phyloP scores from a whole-genome alignment of 2,797 vertebrate genomes.

The Tiaroga cobitis region DNA sequence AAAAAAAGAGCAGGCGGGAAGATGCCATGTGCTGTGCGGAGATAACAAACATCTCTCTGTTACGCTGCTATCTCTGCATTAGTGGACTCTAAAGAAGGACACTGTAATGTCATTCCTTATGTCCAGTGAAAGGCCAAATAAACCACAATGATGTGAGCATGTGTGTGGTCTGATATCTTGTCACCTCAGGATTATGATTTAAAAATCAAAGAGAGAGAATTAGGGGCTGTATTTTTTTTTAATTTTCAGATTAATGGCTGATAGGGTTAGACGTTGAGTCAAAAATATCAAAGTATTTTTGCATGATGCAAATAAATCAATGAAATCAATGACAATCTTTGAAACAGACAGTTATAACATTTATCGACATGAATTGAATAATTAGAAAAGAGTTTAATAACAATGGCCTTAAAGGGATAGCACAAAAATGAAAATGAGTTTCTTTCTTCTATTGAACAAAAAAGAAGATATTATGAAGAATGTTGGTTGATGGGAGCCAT shows the following conservation, averaged over 20 bases:
- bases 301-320: not conserved
- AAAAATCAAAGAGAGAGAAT: not conserved
- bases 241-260: not conserved
- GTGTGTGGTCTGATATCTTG: conserved; percentile 2
- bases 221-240: not conserved
- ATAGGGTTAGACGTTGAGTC: not conserved
- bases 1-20: conserved; percentile 35
- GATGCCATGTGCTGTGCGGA: conserved; percentile 39
- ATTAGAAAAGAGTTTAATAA: not conserved
- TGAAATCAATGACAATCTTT: not conserved
- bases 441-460: too few species aligned
- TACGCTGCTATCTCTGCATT: conserved; percentile 25
- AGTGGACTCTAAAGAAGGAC: conserved; percentile 20
- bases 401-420: not conserved
- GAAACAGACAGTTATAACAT: not conserved
- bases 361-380: not conserved
- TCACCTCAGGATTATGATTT: not conserved
- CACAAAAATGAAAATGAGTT: too few species aligned
- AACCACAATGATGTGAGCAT: not conserved
- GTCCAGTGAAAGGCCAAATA: conserved; percentile 11
- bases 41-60: conserved; percentile 45
- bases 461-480: too few species aligned
- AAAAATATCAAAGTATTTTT: not conserved
- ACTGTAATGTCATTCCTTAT: conserved; percentile 35
- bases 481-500: too few species aligned